Conservation (phyloP, 2,113 vertebrate species). For the Pseudopipra pipra region DNA sequence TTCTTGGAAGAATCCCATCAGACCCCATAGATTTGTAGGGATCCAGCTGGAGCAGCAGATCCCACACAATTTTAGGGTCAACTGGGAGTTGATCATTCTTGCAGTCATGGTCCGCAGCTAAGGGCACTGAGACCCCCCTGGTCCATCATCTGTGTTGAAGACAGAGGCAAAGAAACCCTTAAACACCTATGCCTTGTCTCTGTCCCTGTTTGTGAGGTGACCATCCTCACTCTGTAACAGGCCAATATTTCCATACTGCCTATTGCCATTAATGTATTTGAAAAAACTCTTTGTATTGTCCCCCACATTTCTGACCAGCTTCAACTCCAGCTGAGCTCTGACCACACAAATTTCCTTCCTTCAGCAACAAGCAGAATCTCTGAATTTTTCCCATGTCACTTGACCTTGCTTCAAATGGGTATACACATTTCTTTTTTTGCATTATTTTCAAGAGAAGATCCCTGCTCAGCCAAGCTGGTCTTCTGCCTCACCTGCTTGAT, state of each 20-base stretch:
- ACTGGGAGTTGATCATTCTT: neutral
- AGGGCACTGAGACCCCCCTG: neutral
- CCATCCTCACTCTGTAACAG: neutral
- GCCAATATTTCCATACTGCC: neutral
- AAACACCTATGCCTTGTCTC: neutral
- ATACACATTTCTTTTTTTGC: neutral
- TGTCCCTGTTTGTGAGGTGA: neutral
- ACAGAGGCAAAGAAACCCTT: neutral
- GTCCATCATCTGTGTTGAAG: neutral
- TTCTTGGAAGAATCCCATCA: neutral
- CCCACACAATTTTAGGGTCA: neutral
- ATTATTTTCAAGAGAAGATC: neutral
- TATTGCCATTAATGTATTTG: neutral
- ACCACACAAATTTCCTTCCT: neutral
- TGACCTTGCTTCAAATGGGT: neutral
- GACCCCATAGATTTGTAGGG: no score
- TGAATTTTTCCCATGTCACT: neutral
- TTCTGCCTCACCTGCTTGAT: neutral
- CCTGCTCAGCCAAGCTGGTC: neutral
- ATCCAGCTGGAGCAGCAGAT: neutral
- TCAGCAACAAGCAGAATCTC: neutral
- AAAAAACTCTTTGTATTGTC: neutral
- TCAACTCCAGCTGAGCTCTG: neutral
- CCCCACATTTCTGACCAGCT: neutral
- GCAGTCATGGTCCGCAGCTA: neutral